phyloP scores from a whole-genome alignment of 2,888 invertebrate genomes.

The Cheilosia scutellata region DNA sequence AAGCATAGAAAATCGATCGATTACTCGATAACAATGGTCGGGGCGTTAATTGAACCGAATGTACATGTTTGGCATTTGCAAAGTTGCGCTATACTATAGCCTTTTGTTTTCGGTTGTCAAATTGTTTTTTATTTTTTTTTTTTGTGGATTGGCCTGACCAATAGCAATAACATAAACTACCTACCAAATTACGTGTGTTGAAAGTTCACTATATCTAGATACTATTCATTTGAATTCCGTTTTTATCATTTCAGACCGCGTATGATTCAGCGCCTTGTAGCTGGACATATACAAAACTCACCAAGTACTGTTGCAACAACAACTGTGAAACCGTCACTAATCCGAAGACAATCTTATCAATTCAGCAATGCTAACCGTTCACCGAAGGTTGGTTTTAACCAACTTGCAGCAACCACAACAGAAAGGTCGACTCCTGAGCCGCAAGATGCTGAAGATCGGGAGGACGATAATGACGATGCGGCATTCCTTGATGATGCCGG shows the following conservation, averaged over 20 bases:
- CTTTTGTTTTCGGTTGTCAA: conserved; percentile 1
- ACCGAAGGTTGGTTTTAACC: conserved; percentile 54
- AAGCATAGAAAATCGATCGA: conserved; percentile 40
- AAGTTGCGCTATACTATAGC: neutral
- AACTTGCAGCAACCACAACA: conserved; percentile 58
- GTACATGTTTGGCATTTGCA: conserved; percentile 7
- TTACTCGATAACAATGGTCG: conserved; percentile 23
- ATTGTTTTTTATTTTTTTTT: neutral
- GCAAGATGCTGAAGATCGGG: conserved; percentile 62
- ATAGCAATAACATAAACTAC: neutral
- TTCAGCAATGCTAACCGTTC: conserved; percentile 80
- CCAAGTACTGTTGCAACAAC: conserved; percentile 68
- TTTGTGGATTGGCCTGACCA: neutral
- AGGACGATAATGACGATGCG: conserved; percentile 81
- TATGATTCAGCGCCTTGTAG: conserved; percentile 88
- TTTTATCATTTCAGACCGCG: conserved; percentile 82
- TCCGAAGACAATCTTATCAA: conserved; percentile 76
- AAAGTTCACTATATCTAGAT: neutral
- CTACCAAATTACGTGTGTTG: neutral
- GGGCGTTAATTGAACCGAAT: conserved; percentile 23
- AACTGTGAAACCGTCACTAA: conserved; percentile 58
- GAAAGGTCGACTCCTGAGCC: conserved; percentile 37
- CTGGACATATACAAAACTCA: conserved; percentile 86
- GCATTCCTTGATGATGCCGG: conserved; percentile 82
- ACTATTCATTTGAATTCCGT: conserved; percentile 1